Conservation (phyloP, 2,888 invertebrate genomes). For the Eubasilissa splendida region DNA sequence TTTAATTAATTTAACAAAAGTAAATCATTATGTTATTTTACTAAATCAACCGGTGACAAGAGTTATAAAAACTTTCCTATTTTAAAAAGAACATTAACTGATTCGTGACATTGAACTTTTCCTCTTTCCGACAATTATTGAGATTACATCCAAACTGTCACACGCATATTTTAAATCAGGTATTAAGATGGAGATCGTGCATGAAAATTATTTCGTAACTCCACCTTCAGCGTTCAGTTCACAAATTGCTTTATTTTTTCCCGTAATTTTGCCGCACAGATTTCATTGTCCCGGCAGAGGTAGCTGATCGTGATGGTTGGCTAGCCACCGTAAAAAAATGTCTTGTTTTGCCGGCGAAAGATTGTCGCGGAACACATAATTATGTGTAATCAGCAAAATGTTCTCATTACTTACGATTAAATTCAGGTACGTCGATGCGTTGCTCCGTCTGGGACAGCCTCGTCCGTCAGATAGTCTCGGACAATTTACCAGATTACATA, state of each 20-base stretch:
- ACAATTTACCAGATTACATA: slow-evolving; percentile 34
- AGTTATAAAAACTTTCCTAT: too few species aligned
- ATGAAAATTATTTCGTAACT: too few species aligned
- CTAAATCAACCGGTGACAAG: too few species aligned
- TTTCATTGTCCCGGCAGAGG: slow-evolving; percentile 18
- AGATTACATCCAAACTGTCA: too few species aligned
- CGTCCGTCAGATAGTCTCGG: slow-evolving; percentile 26
- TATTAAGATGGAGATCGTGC: too few species aligned
- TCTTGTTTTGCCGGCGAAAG: slow-evolving; percentile 1
- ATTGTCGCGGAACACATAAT: slow-evolving; percentile 42
- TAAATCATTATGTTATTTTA: too few species aligned
- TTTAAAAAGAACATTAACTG: too few species aligned
- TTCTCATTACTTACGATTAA: slow-evolving; percentile 45
- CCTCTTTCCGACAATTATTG: too few species aligned
- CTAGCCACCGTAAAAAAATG: slow-evolving; percentile 25
- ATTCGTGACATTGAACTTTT: too few species aligned
- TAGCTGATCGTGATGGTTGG: slow-evolving; percentile 5
- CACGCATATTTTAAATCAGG: too few species aligned
- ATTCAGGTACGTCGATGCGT: slow-evolving; percentile 35
- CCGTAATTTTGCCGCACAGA: not conserved
- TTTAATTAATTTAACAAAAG: too few species aligned
- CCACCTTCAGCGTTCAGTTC: not conserved
- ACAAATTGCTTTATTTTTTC: slow-evolving; percentile 31
- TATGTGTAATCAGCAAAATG: slow-evolving; percentile 48
- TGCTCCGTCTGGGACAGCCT: slow-evolving; percentile 18